A percentile compares a stretch with the other conserved stretches of the same genome.
Conservation (phyloP, 92 coral and sea anemone species). For the Palythoa grandis region DNA sequence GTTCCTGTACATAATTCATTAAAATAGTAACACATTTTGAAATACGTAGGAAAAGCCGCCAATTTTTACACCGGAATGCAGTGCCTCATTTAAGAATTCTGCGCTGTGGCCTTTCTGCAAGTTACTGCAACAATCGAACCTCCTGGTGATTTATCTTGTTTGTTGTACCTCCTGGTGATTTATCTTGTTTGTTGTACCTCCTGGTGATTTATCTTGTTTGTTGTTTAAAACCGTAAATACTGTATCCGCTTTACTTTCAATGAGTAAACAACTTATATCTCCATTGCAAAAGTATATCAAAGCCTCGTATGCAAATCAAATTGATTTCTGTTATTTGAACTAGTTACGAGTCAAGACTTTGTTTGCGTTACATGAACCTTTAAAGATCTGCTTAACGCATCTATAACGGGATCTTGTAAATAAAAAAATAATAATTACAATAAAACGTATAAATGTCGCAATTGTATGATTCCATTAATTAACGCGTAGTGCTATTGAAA, state of each 20-base stretch:
- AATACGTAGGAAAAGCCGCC: neutral
- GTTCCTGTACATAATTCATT: constrained; percentile 42
- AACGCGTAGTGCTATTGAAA: neutral
- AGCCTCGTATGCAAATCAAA: neutral
- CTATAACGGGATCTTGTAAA: neutral
- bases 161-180: neutral
- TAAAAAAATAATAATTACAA: neutral
- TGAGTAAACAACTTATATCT: neutral
- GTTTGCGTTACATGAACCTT: neutral
- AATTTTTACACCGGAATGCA: constrained; percentile 21
- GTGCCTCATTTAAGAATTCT: neutral
- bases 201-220: too few relatives aligned
- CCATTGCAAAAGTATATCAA: neutral
- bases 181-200: neutral
- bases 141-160: neutral
- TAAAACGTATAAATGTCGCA: neutral
- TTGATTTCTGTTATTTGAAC: neutral
- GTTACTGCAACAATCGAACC: neutral
- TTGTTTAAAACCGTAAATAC: neutral
- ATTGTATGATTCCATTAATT: neutral
- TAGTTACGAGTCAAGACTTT: neutral
- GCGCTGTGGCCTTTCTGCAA: neutral
- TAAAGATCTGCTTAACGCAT: neutral
- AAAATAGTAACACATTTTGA: constrained; percentile 27
- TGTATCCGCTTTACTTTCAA: neutral